Percentiles rank a stretch among this genome's conserved stretches.
Conservation (phyloP, 2,797 vertebrate species). For the Tarsius wallacei region DNA sequence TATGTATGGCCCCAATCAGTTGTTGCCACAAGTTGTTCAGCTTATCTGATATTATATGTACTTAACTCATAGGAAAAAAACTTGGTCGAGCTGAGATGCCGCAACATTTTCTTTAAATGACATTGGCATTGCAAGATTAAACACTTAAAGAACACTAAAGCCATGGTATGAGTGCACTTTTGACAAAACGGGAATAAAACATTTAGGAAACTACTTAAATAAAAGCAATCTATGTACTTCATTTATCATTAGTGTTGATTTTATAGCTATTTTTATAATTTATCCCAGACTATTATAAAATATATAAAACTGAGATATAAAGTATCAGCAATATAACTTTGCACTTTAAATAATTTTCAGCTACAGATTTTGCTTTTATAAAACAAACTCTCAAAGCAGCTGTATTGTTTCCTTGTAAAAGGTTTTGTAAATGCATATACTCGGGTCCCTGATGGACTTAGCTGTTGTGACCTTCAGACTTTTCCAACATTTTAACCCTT, state of each 20-base stretch:
- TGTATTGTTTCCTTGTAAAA: constrained; percentile 87
- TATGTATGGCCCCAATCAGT: constrained; percentile 85
- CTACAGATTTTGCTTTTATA: constrained; percentile 92
- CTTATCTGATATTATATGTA: constrained; percentile 72
- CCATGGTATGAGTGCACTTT: constrained; percentile 87
- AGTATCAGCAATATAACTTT: constrained; percentile 91
- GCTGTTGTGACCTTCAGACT: constrained; percentile 86
- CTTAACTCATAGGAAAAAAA: constrained; percentile 82
- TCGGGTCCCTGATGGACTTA: constrained; percentile 89
- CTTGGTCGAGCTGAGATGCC: constrained; percentile 76
- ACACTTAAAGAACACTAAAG: constrained; percentile 90
- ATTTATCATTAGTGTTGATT: constrained; percentile 87
- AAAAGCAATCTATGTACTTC: constrained; percentile 87
- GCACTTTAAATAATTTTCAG: constrained; percentile 91
- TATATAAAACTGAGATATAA: constrained; percentile 94
- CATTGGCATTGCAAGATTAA: constrained; percentile 89
- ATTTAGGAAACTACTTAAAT: constrained; percentile 87
- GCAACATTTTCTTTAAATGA: constrained; percentile 85
- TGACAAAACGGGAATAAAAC: constrained; percentile 87
- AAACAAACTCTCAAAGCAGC: constrained; percentile 91
- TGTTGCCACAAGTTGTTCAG: constrained; percentile 85
- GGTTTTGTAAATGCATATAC: constrained; percentile 89
- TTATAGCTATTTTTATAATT: constrained; percentile 91
- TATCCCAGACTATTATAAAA: constrained; percentile 93
- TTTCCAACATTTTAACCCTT: constrained; percentile 87